phyloP scores from a whole-genome alignment of 1,140 invertebrate genomes.

The Drosophila serrata region DNA sequence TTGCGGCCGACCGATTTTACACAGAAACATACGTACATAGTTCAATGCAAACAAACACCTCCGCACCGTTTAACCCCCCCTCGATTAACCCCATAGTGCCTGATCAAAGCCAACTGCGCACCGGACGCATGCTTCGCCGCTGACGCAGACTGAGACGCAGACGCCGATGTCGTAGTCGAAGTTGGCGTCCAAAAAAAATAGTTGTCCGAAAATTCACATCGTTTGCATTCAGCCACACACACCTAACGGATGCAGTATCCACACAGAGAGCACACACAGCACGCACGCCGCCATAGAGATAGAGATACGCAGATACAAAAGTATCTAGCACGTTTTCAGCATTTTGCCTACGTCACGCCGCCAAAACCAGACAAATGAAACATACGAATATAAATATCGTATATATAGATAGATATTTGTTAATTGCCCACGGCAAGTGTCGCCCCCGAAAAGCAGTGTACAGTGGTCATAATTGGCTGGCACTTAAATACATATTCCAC shows the following conservation, averaged over 20 bases:
- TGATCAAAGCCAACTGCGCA: slow-evolving; percentile 79
- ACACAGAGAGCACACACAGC: slow-evolving; percentile 18
- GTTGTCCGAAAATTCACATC: slow-evolving; percentile 70
- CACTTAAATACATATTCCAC: slow-evolving; percentile 2
- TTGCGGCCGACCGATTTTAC: slow-evolving; percentile 20
- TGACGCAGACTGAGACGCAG: slow-evolving; percentile 20
- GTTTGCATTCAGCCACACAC: slow-evolving; percentile 79
- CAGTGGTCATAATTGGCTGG: slow-evolving; percentile 25
- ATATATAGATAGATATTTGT: slow-evolving; percentile 57
- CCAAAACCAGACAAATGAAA: slow-evolving; percentile 69
- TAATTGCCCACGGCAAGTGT: slow-evolving; percentile 74
- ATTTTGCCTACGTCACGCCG: slow-evolving; percentile 69
- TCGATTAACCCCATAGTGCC: slow-evolving; percentile 17
- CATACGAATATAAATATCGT: slow-evolving; percentile 43
- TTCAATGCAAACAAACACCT: slow-evolving; percentile 57
- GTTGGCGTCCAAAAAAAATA: slow-evolving; percentile 60
- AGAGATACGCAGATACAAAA: slow-evolving; percentile 54
- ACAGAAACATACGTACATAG: slow-evolving; percentile 19
- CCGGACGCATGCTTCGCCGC: slow-evolving; percentile 70
- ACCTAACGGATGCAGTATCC: slow-evolving; percentile 79
- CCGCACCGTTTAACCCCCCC: not conserved
- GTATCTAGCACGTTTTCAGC: slow-evolving; percentile 74
- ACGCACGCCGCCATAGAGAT: slow-evolving; percentile 40
- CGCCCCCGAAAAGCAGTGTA: slow-evolving; percentile 51
- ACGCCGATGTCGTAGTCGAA: not conserved